Conservation (phyloP, 2,888 invertebrate genomes). For the Parnassius mnemosyne region DNA sequence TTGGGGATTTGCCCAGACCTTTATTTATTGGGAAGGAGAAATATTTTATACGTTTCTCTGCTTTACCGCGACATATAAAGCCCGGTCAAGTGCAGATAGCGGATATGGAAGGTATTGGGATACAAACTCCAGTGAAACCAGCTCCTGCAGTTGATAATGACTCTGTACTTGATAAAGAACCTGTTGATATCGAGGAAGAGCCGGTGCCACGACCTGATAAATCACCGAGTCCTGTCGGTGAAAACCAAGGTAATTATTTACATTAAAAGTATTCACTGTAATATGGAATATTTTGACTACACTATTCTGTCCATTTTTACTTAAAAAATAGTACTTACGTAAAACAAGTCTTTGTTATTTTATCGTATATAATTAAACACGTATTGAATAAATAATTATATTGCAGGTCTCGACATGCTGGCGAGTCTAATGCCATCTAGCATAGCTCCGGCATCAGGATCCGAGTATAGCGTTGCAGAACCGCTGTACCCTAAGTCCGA, state of each 20-base stretch:
- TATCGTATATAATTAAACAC: too few relatives aligned
- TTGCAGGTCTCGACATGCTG: constrained; percentile 82
- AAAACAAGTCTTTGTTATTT: too few relatives aligned
- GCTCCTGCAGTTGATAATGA: constrained; percentile 34
- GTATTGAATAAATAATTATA: neutral
- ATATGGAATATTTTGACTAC: too few relatives aligned
- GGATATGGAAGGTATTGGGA: constrained; percentile 84
- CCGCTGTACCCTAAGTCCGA: constrained; percentile 54
- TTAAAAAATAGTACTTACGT: too few relatives aligned
- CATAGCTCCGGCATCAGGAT: constrained; percentile 78
- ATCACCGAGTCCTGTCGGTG: constrained; percentile 64
- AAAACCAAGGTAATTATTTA: constrained; percentile 55
- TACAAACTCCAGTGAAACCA: constrained; percentile 42
- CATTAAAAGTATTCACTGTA: constrained; percentile 7
- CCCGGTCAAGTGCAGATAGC: constrained; percentile 86
- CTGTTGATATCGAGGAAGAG: constrained; percentile 39
- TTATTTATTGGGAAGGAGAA: constrained; percentile 87
- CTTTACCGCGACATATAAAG: constrained; percentile 85
- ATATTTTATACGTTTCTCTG: constrained; percentile 90
- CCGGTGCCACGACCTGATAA: constrained; percentile 43
- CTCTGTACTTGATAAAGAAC: constrained; percentile 19
- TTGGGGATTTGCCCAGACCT: constrained; percentile 91
- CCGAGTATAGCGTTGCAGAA: constrained; percentile 79
- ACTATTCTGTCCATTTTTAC: too few relatives aligned
- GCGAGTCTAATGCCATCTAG: constrained; percentile 83